Evolutionary conservation across 2,797 vertebrate genomes (phyloP), one percentile per base, ranked within the genome.

Genomic region (Dipus sagitta): DNA sequence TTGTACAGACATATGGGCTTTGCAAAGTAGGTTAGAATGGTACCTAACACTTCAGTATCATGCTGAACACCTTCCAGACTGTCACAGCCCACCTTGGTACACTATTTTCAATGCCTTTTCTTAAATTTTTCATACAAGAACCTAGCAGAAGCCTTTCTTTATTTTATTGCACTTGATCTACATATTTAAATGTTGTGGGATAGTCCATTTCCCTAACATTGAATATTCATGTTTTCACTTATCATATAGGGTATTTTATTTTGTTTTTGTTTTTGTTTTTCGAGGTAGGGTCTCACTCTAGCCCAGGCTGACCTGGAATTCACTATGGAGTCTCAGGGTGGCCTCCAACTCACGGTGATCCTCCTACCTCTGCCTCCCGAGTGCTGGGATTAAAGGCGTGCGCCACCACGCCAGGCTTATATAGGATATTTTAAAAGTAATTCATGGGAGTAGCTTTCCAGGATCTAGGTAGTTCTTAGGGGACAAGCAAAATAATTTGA

Each of bases 401-500:
- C 38, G 6, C 38, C 38, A 38, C 38, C 38, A 38, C 38, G 38
- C 38, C 38, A 3, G 38, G 38, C 6, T 38, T 38, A 38, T 38
- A 38, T 38, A 52, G 72, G 67, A 21, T 54, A 82, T 88, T 90
- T 93, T 42, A 72, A 79, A 80, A 77, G 70, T n/a, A 42, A 18
- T 76, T 90, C 54, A 0, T 32, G 54, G 80, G 81, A 89, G 90
- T 12, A 21, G n/a, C 26, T 82, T 93, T 90, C 88, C 62, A 75
- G 77, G 68, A 79, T 65, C 38, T 84, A 65, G 32, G 77, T 23
- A 60, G 42, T 76, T 71, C 76, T 47, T 54, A 58, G 52, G 47
- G 6, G 24, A 2, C 75, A 75, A 32, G 38, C 26, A 58, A 58
- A 58, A 58, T 18, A 65, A 42, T 62, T 67, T 52, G 70, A 79